Evolutionary conservation across 1,140 invertebrate genomes (phyloP), one percentile per base, ranked within the genome.

Genomic region (Lucilia sericata): DNA sequence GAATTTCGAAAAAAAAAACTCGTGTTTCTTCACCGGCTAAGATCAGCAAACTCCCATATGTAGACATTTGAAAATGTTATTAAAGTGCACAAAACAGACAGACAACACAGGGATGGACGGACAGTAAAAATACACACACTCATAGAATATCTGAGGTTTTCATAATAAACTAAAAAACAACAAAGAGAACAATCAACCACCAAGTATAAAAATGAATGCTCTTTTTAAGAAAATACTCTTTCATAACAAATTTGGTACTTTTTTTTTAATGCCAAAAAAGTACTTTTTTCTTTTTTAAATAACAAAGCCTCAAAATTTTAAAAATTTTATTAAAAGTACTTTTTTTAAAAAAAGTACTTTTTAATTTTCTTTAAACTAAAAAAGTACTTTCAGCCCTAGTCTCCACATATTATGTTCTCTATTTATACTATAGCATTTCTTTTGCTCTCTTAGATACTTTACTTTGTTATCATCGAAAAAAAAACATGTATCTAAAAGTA

Each of bases 11-110:
- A 5, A 25, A n/a, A 70, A 70, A 21, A 70, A 12, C 65, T 19
- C 21, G 65, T 70, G 65, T 70, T 70, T 10, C 65, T 70, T 70
- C 65, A 70, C 65, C 65, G 65, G 65, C 65, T 21, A 70, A 70
- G 65, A 70, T 70, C 65, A 70, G 65, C 65, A 70, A 70, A 70
- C 65, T 70, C 65, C 65, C 65, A 70, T 70, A 70, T 70, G 65
- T 70, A 70, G 65, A 70, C 65, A 70, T 19, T 70, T 70, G 65
- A 21, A 21, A 70, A 70, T 70, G 12, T 25, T 19, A 70, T 70
- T 70, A 70, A 70, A 70, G 65, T 70, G 65, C 65, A 70, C 19
- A 21, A 70, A 70, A 70, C 65, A 70, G 55, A 70, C n/a, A 25
- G 65, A 70, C 21, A n/a, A 60, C 14, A 60, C 55, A 60, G 14